These are phyloP conservation scores for Lucilia sericata DNA, from an alignment of 1,140 invertebrate genomes.

Conservation along the genomic window DNA sequence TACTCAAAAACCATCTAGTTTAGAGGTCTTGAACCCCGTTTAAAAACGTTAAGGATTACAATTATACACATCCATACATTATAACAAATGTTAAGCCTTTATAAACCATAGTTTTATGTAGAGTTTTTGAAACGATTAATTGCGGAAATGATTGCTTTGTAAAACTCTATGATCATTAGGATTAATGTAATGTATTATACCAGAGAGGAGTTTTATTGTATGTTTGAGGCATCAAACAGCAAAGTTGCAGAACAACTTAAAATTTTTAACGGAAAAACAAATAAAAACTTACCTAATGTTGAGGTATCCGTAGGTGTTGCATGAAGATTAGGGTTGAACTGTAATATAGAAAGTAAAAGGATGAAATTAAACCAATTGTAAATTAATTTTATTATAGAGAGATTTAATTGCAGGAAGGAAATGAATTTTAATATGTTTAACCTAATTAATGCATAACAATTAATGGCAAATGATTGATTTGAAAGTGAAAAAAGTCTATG, in stretches of 20 bases:
- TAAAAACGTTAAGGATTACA: conserved; percentile 26
- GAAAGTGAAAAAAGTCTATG: not conserved
- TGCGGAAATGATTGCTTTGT: conserved; percentile 15
- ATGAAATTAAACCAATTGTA: not conserved
- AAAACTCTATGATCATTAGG: not conserved
- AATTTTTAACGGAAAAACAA: too few relatives aligned
- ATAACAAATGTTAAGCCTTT: not conserved
- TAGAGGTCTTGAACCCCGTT: conserved; percentile 39
- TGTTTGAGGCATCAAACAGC: not conserved
- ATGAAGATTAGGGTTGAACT: conserved; percentile 18
- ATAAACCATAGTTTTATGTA: not conserved
- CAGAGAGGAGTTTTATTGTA: not conserved
- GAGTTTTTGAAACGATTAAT: not conserved
- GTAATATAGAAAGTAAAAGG: conserved; percentile 14
- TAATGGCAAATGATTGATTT: not conserved
- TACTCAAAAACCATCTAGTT: not conserved
- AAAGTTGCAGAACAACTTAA: too few relatives aligned
- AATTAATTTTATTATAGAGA: not conserved
- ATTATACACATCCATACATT: not conserved
- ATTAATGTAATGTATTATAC: not conserved
- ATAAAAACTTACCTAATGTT: conserved; percentile 13
- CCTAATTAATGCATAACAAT: not conserved
- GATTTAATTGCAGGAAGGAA: not conserved
- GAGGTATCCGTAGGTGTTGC: conserved; percentile 37
- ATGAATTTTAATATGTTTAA: not conserved